phyloP scores from a whole-genome alignment of 2,888 invertebrate species.

The Portevinia maculata region DNA sequence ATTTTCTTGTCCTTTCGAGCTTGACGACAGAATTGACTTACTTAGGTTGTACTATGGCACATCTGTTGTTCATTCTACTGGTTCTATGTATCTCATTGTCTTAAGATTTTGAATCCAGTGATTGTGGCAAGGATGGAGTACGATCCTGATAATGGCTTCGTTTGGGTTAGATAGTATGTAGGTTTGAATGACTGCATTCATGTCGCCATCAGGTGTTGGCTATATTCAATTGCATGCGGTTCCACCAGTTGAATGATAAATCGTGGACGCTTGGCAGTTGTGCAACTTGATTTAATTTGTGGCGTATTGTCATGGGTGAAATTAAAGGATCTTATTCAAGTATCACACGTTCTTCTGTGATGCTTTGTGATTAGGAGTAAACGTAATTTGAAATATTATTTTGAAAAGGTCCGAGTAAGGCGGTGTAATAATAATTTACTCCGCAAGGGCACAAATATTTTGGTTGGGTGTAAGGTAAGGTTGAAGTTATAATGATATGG shows the following conservation, averaged over 20 bases:
- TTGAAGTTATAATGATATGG: too few species aligned
- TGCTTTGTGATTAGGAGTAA: too few species aligned
- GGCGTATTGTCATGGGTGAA: too few species aligned
- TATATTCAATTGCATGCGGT: constrained; percentile 13
- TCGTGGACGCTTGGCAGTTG: too few species aligned
- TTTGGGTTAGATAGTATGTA: constrained; percentile 3
- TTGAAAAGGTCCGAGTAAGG: too few species aligned
- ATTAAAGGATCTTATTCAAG: too few species aligned
- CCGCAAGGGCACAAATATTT: too few species aligned
- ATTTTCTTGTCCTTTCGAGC: neutral
- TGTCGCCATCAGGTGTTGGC: constrained; percentile 26
- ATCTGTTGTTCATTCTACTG: constrained; percentile 16
- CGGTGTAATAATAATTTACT: too few species aligned
- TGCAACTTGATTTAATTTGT: too few species aligned
- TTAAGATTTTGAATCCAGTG: constrained; percentile 22
- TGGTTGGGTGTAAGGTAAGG: too few species aligned
- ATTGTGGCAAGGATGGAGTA: constrained; percentile 13
- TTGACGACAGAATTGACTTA: constrained; percentile 16
- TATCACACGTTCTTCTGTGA: too few species aligned
- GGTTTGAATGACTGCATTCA: constrained; percentile 32
- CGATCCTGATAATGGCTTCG: constrained; percentile 24
- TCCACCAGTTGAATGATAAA: neutral
- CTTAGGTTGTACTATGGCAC: constrained; percentile 28
- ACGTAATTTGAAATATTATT: too few species aligned
- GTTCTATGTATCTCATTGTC: constrained; percentile 43